A percentile compares a stretch with the other conserved stretches of the same genome.
phyloP scores from a whole-genome alignment of 1,140 invertebrate genomes.

The Eulimnadia texana region DNA sequence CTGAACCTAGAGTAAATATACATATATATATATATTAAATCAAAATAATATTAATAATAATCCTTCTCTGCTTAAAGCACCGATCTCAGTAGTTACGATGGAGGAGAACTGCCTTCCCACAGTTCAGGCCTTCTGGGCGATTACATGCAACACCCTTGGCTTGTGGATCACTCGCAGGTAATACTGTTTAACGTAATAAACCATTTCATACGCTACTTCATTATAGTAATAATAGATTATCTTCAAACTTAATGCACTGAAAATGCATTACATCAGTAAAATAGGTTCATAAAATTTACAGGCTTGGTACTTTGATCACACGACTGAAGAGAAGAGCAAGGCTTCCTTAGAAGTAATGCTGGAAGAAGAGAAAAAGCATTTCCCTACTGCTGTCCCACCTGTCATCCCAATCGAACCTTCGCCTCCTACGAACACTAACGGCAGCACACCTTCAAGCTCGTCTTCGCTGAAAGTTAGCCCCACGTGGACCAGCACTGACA shows the following conservation, averaged over 20 bases:
- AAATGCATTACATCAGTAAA: neutral
- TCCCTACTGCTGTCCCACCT: neutral
- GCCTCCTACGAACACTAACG: no score
- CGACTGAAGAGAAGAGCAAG: conserved; percentile 7
- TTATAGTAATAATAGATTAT: no score
- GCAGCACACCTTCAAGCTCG: neutral
- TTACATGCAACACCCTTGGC: conserved; percentile 48
- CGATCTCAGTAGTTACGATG: conserved; percentile 27
- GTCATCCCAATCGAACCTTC: no score
- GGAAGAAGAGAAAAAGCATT: conserved; percentile 15
- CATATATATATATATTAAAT: neutral
- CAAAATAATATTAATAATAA: conserved; percentile 19
- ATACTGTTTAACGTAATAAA: no score
- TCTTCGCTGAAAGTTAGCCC: conserved; percentile 10
- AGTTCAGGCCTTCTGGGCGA: conserved; percentile 37
- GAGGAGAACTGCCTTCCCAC: conserved; percentile 34
- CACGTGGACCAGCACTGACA: conserved; percentile 33
- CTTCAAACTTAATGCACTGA: no score
- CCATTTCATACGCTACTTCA: no score
- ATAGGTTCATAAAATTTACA: neutral
- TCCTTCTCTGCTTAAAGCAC: conserved; percentile 10
- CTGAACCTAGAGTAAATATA: conserved; percentile 25
- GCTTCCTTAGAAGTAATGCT: conserved; percentile 8
- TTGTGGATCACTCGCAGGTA: conserved; percentile 37
- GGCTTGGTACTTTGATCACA: conserved; percentile 4